Conservation (phyloP, 2,888 invertebrate species). For the Altica lythri region DNA sequence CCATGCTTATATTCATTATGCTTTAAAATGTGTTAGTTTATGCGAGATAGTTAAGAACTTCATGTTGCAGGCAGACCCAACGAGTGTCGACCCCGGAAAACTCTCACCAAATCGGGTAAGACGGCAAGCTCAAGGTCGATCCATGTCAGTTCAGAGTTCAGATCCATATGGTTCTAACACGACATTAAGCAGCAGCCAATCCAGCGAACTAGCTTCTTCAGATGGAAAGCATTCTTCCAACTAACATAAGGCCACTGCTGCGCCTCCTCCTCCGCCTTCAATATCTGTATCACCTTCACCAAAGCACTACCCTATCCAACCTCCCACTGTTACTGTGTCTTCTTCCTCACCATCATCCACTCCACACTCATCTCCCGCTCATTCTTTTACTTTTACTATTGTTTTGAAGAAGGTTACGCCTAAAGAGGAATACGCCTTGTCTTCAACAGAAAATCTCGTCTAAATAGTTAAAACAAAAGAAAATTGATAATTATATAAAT, state of each 20-base stretch:
- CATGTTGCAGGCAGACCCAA: constrained; percentile 94
- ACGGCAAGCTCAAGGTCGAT: constrained; percentile 76
- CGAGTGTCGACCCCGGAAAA: constrained; percentile 93
- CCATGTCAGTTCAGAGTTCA: constrained; percentile 92
- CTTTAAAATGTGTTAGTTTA: too few species aligned
- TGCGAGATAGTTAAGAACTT: constrained; percentile 57
- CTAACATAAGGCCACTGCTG: constrained; percentile 85
- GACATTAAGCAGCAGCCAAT: constrained; percentile 84
- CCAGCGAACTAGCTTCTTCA: constrained; percentile 70
- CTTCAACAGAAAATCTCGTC: constrained; percentile 7
- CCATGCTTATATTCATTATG: too few species aligned
- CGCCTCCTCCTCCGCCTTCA: constrained; percentile 66
- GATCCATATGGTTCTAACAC: constrained; percentile 92
- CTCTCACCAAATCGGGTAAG: constrained; percentile 91
- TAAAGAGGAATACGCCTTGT: constrained; percentile 37
- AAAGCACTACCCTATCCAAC: constrained; percentile 56
- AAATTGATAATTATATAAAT: too few species aligned
- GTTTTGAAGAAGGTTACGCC: constrained; percentile 70
- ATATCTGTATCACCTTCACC: constrained; percentile 56
- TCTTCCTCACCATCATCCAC: constrained; percentile 59
- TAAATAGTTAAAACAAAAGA: too few species aligned
- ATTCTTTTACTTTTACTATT: constrained; percentile 75
- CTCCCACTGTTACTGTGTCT: constrained; percentile 58
- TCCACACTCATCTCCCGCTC: constrained; percentile 67
- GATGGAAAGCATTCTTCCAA: constrained; percentile 73